Percentiles rank a stretch among this genome's conserved stretches.
Evolutionary conservation across 2,113 vertebrate species (phyloP).

Genomic region (Psophia crepitans): DNA sequence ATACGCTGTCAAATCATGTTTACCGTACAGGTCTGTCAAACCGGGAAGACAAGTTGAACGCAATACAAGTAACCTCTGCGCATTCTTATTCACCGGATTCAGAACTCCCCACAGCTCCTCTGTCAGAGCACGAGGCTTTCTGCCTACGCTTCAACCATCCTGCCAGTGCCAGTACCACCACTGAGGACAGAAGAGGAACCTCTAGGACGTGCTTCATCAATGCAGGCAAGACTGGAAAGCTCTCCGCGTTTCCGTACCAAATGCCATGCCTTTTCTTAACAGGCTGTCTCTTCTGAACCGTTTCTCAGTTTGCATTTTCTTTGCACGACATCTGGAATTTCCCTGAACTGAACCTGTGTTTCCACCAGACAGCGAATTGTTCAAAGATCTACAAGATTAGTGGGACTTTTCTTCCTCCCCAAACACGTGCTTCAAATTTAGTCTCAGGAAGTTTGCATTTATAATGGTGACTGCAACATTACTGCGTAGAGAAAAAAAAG

Average conservation of each 20-base stretch:
- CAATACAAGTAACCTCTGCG: background rate
- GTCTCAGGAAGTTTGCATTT: background rate
- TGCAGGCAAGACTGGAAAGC: background rate
- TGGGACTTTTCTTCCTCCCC: background rate
- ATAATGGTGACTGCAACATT: background rate
- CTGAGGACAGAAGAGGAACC: background rate
- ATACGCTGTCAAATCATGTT: conserved; percentile 36
- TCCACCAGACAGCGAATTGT: background rate
- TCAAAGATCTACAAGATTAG: background rate
- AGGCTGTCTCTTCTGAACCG: background rate
- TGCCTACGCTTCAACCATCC: background rate
- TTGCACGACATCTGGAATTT: background rate
- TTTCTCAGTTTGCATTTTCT: background rate
- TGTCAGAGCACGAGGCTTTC: background rate
- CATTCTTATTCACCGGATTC: background rate
- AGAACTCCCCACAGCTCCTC: background rate
- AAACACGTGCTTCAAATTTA: rapidly evolving
- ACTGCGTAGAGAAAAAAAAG: background rate
- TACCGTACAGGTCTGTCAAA: background rate
- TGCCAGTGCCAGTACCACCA: background rate
- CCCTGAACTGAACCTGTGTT: background rate
- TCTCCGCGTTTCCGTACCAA: background rate
- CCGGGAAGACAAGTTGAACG: background rate
- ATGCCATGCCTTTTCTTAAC: background rate
- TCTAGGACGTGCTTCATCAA: background rate